These are phyloP conservation scores for Columbina picui DNA, from an alignment of 2,113 vertebrate species.

Conservation along the genomic window DNA sequence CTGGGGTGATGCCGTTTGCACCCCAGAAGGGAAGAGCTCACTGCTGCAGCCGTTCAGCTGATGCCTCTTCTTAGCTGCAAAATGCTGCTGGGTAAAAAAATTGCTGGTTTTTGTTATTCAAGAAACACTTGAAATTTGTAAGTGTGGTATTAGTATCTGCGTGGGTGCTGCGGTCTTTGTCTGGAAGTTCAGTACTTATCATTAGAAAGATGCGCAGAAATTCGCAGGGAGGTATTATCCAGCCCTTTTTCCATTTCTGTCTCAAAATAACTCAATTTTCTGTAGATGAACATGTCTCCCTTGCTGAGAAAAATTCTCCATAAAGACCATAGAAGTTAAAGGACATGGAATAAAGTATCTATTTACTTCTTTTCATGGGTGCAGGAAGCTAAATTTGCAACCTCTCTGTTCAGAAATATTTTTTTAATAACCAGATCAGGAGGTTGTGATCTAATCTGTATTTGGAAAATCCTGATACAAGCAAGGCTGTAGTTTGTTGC, in stretches of 20 bases:
- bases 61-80: not conserved
- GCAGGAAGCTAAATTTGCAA: not conserved
- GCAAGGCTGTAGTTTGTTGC: conserved; percentile 27
- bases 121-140: not conserved
- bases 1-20: not conserved
- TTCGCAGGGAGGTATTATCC: not conserved
- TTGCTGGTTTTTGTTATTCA: not conserved
- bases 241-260: not conserved
- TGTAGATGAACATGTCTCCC: not conserved
- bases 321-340: not conserved
- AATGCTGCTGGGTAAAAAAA: not conserved
- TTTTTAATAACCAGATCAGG: conserved; percentile 10
- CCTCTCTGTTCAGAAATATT: conserved; percentile 5
- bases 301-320: not conserved
- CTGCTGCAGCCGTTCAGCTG: conserved; percentile 8
- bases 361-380: not conserved
- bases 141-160: not conserved
- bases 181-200: not conserved
- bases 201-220: not conserved
- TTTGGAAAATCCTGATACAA: conserved; percentile 56
- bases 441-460: conserved; percentile 49
- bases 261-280: not conserved
- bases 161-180: not conserved
- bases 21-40: not conserved
- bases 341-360: not conserved